Evolutionary conservation across 1,140 invertebrate species (phyloP).

Genomic region (Halotydeus destructor): DNA sequence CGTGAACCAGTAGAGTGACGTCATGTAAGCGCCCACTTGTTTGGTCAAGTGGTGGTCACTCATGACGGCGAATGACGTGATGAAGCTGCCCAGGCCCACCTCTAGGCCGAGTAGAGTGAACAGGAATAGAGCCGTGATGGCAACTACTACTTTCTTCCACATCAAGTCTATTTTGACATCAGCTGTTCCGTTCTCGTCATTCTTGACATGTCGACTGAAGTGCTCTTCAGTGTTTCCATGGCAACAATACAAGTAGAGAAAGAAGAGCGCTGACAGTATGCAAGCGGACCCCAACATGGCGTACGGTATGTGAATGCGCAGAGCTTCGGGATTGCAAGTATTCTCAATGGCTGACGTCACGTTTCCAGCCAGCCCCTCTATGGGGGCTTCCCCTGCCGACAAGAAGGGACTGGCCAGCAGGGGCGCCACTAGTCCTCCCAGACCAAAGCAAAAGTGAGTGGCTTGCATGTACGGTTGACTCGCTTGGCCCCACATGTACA

Average conservation of each 20-base stretch:
- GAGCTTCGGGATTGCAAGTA: not conserved
- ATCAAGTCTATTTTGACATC: too few species aligned
- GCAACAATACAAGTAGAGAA: not conserved
- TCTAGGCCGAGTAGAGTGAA: slow-evolving; percentile 28
- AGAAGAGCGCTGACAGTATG: not conserved
- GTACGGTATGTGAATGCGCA: not conserved
- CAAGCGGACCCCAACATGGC: not conserved
- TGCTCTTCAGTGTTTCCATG: not conserved
- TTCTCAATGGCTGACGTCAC: not conserved
- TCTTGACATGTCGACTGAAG: not conserved
- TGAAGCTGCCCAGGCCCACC: slow-evolving; percentile 28
- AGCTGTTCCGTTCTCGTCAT: too few species aligned
- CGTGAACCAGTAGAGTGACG: slow-evolving; percentile 31
- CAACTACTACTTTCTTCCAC: too few species aligned
- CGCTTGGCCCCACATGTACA: slow-evolving; percentile 29
- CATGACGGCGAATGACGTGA: slow-evolving; percentile 26
- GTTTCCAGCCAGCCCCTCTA: not conserved
- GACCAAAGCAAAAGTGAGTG: slow-evolving; percentile 32
- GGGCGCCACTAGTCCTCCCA: slow-evolving; percentile 32
- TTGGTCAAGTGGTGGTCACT: slow-evolving; percentile 22
- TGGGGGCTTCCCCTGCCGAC: slow-evolving; percentile 1
- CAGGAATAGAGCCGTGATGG: too few species aligned
- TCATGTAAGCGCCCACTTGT: slow-evolving; percentile 23
- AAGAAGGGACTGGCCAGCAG: slow-evolving; percentile 29
- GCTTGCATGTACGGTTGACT: slow-evolving; percentile 32